Base-by-base conservation (phyloP, 2,113 vertebrate genomes). In the Pomatostomus ruficeps region DNA sequence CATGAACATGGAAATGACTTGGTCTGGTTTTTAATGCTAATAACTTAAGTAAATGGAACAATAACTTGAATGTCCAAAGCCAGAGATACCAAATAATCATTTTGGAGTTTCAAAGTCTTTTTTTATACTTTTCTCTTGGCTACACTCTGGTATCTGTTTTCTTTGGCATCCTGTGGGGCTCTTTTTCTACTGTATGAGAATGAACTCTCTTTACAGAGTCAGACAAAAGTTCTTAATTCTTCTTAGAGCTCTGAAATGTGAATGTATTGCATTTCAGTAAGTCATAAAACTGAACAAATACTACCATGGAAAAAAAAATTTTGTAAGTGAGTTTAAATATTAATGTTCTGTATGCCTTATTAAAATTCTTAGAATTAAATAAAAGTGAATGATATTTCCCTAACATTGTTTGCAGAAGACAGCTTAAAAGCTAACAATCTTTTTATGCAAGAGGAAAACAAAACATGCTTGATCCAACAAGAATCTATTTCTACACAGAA, bases 301-400 rank as follows among this genome's bases (percentile, higher is more conserved):
- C 26, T 91, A 84, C 35, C 22, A 45, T n/a, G 66, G 29, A 89
- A 90, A 92, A 93, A 96, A 95, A 63, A 82, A 95, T 86, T 95
- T 91, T 91, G 42, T 43, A 89, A 96, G 62, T 67, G 54, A 95
- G 45, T 95, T 97, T 96, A 95, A 97, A 97, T 97, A 96, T 97
- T 96, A 95, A 97, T 97, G 73, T 18, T 76, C 25, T 63, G 4
- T 84, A 46, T 14, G 54, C 58, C 65, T 93, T 92, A 96, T 93
- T 96, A 91, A 95, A 96, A 96, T 91, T 94, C 83, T 83, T 36
- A 92, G 83, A 96, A 97, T 96, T 97, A 95, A 96, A 91, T 95
- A 91, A 96, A 97, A 95, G 75, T 65, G 89, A 95, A 19, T 85
- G 89, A 93, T 96, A 85, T 91, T 93, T 97, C 80, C 51, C 43